phyloP scores from a whole-genome alignment of 2,888 invertebrate species.

The Leptogaster cylindrica region DNA sequence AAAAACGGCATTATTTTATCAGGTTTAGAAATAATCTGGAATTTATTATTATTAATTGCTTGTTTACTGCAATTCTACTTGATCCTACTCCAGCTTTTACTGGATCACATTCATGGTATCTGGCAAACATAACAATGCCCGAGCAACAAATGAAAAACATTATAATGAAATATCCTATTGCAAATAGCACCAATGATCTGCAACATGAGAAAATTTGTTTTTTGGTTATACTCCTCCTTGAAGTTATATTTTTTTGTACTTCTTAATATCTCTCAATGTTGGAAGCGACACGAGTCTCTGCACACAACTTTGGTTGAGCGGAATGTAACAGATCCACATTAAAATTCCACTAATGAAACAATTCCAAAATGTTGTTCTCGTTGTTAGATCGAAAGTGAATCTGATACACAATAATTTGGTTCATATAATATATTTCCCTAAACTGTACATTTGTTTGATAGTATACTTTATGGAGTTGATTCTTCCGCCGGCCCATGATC shows the following conservation, averaged over 20 bases:
- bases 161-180: conserved; percentile 65
- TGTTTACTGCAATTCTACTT: too few species aligned
- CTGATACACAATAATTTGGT: too few species aligned
- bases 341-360: conserved; percentile 66
- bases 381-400: conserved; percentile 66
- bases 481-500: conserved; percentile 57
- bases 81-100: conserved; percentile 61
- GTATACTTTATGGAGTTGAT: conserved; percentile 58
- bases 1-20: conserved; percentile 66
- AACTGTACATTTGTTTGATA: neutral
- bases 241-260: too few species aligned
- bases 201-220: neutral
- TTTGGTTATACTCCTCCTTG: too few species aligned
- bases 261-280: conserved; percentile 65
- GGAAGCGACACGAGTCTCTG: conserved; percentile 72
- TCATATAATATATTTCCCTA: too few species aligned
- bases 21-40: conserved; percentile 55
- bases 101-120: conserved; percentile 69
- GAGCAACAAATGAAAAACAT: conserved; percentile 67
- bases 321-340: conserved; percentile 69
- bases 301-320: conserved; percentile 75
- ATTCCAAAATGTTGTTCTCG: conserved; percentile 71
- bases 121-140: conserved; percentile 66
- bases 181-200: conserved; percentile 66
- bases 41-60: too few species aligned